phyloP scores from a whole-genome alignment of 1,140 invertebrate genomes.

The Aphaenogaster rudis region DNA sequence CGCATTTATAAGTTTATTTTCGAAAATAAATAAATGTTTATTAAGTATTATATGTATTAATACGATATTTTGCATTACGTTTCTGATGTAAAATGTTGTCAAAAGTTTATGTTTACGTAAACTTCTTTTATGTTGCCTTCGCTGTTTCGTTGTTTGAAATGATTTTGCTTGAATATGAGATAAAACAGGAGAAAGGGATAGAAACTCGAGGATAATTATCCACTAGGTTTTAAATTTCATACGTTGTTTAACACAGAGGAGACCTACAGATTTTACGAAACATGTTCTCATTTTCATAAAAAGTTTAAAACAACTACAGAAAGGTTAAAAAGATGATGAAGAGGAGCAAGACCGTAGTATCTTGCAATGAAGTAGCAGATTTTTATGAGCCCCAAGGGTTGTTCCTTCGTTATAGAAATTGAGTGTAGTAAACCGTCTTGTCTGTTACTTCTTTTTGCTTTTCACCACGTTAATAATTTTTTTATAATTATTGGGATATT shows the following conservation, averaged over 20 bases:
- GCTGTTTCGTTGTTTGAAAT: not conserved
- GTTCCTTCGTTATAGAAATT: slow-evolving; percentile 17
- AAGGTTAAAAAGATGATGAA: slow-evolving; percentile 70
- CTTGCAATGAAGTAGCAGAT: slow-evolving; percentile 39
- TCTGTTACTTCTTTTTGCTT: not conserved
- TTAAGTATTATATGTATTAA: not conserved
- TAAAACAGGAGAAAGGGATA: slow-evolving; percentile 8
- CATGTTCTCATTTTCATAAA: slow-evolving; percentile 46
- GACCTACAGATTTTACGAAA: slow-evolving; percentile 27
- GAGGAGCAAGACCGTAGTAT: slow-evolving; percentile 49
- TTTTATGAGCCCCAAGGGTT: slow-evolving; percentile 66
- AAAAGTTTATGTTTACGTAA: not conserved
- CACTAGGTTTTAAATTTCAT: slow-evolving; percentile 35
- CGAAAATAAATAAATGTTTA: not conserved
- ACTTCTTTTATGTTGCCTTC: not conserved
- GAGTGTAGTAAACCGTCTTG: not conserved
- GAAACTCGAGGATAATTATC: slow-evolving; percentile 45
- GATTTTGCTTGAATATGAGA: slow-evolving; percentile 8
- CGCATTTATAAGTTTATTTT: not conserved
- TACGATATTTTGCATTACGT: slow-evolving; percentile 1
- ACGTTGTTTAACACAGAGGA: slow-evolving; percentile 10
- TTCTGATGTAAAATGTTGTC: slow-evolving; percentile 8
- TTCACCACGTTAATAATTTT: not conserved
- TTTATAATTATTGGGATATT: slow-evolving; percentile 11
- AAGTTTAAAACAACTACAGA: slow-evolving; percentile 61